Percentiles rank a stretch among this genome's conserved stretches.
Evolutionary conservation across 1,140 invertebrate genomes (phyloP).

Genomic region (Philotrypesis tridentata): DNA sequence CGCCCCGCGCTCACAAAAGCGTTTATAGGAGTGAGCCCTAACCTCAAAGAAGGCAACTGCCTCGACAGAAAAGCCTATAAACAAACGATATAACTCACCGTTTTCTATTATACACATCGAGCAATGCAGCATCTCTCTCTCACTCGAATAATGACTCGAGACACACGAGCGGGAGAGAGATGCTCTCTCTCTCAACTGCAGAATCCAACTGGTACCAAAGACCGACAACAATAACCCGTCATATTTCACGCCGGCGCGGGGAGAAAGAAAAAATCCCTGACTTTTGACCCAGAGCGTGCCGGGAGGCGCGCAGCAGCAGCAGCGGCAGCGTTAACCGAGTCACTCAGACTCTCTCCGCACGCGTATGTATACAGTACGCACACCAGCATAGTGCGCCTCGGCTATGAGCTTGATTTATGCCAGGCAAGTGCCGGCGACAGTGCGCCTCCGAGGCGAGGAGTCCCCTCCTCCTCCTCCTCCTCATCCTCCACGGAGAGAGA

Average conservation of each 20-base stretch:
- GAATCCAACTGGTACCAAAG: neutral
- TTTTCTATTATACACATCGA: too few relatives aligned
- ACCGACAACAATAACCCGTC: neutral
- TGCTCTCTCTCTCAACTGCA: neutral
- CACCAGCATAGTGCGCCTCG: constrained; percentile 9
- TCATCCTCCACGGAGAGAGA: neutral
- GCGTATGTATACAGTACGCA: too few relatives aligned
- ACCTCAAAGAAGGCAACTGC: too few relatives aligned
- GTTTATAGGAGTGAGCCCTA: too few relatives aligned
- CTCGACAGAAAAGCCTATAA: too few relatives aligned
- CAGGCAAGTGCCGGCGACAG: constrained; percentile 12
- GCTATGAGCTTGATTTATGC: constrained; percentile 28
- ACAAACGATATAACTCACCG: too few relatives aligned
- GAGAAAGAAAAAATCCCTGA: neutral
- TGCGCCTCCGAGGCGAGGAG: too few relatives aligned
- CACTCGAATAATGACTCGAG: too few relatives aligned
- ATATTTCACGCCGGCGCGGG: neutral
- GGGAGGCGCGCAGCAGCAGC: too few relatives aligned
- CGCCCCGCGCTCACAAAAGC: too few relatives aligned
- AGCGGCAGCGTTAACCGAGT: neutral
- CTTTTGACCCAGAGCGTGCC: constrained; percentile 3
- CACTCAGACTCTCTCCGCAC: neutral
- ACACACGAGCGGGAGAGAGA: too few relatives aligned
- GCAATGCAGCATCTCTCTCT: too few relatives aligned
- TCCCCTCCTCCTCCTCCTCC: neutral